These are phyloP conservation scores for Sinotaia quadrata DNA, from an alignment of 2,888 invertebrate genomes.

Conservation along the genomic window DNA sequence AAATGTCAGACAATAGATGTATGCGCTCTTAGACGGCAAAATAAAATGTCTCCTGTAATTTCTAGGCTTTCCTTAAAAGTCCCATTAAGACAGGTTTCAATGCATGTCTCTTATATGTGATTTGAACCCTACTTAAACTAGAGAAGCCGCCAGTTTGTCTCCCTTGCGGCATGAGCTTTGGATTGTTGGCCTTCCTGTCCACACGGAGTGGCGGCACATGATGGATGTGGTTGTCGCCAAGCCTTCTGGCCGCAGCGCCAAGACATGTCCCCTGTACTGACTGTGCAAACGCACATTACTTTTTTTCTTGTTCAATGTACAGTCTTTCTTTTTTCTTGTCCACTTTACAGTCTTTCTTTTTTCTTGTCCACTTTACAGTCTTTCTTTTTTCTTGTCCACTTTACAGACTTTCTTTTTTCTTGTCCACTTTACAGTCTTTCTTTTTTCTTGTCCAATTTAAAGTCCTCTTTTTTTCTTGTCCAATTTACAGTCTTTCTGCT, in stretches of 20 bases:
- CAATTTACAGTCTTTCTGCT: too few species aligned
- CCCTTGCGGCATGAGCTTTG: background rate
- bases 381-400: background rate
- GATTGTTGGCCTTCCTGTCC: conserved; percentile 3
- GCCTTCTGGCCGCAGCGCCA: too few species aligned
- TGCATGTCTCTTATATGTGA: too few species aligned
- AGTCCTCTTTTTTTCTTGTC: background rate
- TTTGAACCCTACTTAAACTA: too few species aligned
- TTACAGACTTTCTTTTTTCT: background rate
- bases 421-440: background rate
- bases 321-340: background rate
- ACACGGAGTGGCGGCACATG: background rate
- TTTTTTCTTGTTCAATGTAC: background rate
- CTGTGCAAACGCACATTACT: background rate
- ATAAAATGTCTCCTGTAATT: too few species aligned
- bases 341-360: background rate
- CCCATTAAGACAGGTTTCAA: too few species aligned
- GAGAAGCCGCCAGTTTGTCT: too few species aligned
- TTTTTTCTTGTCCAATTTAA: background rate
- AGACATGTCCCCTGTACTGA: too few species aligned
- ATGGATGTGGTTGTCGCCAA: too few species aligned
- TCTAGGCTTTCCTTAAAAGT: too few species aligned
- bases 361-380: background rate
- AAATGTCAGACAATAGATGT: too few species aligned
- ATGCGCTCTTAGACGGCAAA: too few species aligned